These are phyloP conservation scores for Chloroceryle inda DNA, from an alignment of 2,797 vertebrate genomes.

Conservation along the genomic window DNA sequence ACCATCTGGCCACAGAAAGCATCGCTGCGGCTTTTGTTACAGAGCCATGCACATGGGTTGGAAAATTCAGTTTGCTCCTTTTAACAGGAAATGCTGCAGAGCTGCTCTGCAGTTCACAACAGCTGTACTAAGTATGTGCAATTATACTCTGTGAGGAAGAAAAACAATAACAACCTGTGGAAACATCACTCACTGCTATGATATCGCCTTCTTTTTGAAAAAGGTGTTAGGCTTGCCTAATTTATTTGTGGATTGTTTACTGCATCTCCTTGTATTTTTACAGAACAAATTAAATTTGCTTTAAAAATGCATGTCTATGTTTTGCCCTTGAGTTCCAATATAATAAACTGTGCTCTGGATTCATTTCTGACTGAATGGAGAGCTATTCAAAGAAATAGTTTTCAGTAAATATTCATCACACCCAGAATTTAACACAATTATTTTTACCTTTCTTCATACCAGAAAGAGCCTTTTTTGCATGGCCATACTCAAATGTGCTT, in stretches of 20 bases:
- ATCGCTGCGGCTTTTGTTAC: not conserved
- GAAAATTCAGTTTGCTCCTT: not conserved
- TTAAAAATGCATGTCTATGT: not conserved
- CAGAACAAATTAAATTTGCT: not conserved
- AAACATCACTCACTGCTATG: not conserved
- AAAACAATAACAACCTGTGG: not conserved
- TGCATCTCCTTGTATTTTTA: not conserved
- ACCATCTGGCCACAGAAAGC: conserved; percentile 44
- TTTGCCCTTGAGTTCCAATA: not conserved
- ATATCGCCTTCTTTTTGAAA: not conserved
- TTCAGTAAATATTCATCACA: not conserved
- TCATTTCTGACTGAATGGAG: not conserved
- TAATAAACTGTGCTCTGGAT: not conserved
- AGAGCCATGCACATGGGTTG: not conserved
- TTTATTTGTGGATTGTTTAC: not conserved
- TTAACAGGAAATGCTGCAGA: not conserved
- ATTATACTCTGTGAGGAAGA: not conserved
- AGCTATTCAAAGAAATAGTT: not conserved
- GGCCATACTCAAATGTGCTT: not conserved
- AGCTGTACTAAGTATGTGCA: not conserved
- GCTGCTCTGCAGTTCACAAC: not conserved
- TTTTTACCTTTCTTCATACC: not conserved
- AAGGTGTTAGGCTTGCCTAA: not conserved
- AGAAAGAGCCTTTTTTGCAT: not conserved
- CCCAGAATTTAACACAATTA: not conserved